Conservation (phyloP, 1,140 invertebrate species). For the Drosophila equinoxialis region DNA sequence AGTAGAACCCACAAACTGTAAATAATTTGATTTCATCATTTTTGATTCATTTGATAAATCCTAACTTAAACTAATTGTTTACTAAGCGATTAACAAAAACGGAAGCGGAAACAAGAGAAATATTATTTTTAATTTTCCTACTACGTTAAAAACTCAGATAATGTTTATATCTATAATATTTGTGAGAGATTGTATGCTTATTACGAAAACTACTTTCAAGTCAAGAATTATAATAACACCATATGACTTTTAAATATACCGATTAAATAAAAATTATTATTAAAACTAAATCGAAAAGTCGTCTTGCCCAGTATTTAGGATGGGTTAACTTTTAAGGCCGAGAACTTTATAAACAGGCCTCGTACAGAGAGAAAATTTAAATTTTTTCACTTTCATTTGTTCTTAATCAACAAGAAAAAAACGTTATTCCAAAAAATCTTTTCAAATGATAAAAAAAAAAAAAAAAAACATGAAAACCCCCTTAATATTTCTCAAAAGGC, state of each 20-base stretch:
- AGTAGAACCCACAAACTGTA: constrained; percentile 56
- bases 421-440: no score
- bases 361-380: no score
- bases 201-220: constrained; percentile 73
- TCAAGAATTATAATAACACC: constrained; percentile 72
- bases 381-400: no score
- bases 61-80: constrained; percentile 25
- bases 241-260: constrained; percentile 78
- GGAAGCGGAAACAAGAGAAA: constrained; percentile 12
- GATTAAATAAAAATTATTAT: constrained; percentile 78
- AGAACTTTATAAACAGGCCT: no score
- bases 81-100: constrained; percentile 30
- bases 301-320: no score
- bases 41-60: constrained; percentile 8
- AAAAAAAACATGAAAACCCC: no score
- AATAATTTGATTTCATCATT: constrained; percentile 64
- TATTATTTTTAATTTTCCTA: constrained; percentile 60
- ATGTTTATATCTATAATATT: constrained; percentile 45
- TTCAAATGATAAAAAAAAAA: no score
- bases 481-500: no score
- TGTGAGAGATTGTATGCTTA: constrained; percentile 58
- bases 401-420: no score
- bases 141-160: constrained; percentile 56
- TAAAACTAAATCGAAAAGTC: constrained; percentile 52
- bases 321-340: no score